A percentile compares a stretch with the other conserved stretches of the same genome.
These are phyloP conservation scores for Theonella swinhoei DNA, from an alignment of 37 sponge, comb jelly and placozoan genomes.

Conservation along the genomic window DNA sequence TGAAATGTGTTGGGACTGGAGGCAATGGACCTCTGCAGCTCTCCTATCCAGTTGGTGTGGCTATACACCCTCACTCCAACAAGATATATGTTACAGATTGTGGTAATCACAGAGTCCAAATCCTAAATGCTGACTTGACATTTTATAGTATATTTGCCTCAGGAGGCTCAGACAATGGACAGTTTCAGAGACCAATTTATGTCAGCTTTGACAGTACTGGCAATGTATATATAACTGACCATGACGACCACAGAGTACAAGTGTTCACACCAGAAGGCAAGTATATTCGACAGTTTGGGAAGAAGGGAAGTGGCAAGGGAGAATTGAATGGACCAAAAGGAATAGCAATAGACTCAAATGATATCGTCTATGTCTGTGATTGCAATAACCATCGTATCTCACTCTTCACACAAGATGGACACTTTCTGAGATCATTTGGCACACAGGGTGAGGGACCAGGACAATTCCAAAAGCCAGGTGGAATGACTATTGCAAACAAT, in stretches of 20 bases:
- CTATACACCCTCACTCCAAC: too few species aligned
- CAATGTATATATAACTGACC: slow-evolving; percentile 30
- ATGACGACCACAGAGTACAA: slow-evolving; percentile 20
- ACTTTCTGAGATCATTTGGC: slow-evolving; percentile 7
- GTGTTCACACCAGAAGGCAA: slow-evolving; percentile 26
- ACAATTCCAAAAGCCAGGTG: not conserved
- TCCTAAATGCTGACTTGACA: too few species aligned
- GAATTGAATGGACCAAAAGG: not conserved
- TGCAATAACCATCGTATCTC: not conserved
- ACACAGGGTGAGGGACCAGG: not conserved
- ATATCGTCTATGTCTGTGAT: not conserved
- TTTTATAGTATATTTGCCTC: too few species aligned
- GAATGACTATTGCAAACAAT: not conserved
- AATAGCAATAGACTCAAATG: not conserved
- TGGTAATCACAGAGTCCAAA: too few species aligned
- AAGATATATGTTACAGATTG: too few species aligned
- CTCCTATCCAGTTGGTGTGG: too few species aligned
- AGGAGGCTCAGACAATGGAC: too few species aligned
- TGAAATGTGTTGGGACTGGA: too few species aligned
- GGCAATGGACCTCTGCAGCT: too few species aligned
- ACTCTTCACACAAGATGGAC: not conserved
- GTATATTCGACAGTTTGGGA: slow-evolving; percentile 16
- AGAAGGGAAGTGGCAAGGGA: not conserved
- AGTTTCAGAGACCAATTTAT: too few species aligned
- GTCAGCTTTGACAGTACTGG: slow-evolving; percentile 9